Percentiles rank a stretch among this genome's conserved stretches.
Evolutionary conservation across 2,888 invertebrate genomes (phyloP).

Genomic region (Macrosiphum euphorbiae): DNA sequence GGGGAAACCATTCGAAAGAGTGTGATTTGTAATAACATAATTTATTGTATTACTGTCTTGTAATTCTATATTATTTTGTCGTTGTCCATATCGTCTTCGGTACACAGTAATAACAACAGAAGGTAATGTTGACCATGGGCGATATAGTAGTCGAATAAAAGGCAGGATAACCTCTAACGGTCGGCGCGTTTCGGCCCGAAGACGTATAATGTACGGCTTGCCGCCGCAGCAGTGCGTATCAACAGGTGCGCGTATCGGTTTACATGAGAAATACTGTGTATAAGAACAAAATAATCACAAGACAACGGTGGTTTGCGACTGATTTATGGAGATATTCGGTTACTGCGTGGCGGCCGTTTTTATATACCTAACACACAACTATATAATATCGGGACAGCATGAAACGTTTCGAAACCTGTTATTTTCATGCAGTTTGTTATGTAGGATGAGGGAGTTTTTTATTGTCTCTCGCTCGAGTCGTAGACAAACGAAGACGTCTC

Average conservation of each 20-base stretch:
- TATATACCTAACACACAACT: neutral
- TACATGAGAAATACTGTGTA: neutral
- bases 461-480: neutral
- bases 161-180: neutral
- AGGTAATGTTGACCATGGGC: neutral
- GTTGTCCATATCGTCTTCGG: neutral
- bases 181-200: neutral
- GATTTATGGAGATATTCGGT: neutral
- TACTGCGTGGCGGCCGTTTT: neutral
- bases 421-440: neutral
- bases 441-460: neutral
- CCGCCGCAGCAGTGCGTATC: neutral
- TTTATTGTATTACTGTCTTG: neutral
- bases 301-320: no score
- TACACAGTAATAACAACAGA: neutral
- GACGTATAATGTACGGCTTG: neutral
- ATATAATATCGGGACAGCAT: neutral
- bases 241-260: constrained; percentile 32
- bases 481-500: neutral
- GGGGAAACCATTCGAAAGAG: neutral
- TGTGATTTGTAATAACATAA: neutral
- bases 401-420: neutral
- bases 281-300: constrained; percentile 1
- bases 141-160: neutral
- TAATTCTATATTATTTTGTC: neutral